Conservation (phyloP, 2,113 vertebrate species). For the Alligator sinensis region DNA sequence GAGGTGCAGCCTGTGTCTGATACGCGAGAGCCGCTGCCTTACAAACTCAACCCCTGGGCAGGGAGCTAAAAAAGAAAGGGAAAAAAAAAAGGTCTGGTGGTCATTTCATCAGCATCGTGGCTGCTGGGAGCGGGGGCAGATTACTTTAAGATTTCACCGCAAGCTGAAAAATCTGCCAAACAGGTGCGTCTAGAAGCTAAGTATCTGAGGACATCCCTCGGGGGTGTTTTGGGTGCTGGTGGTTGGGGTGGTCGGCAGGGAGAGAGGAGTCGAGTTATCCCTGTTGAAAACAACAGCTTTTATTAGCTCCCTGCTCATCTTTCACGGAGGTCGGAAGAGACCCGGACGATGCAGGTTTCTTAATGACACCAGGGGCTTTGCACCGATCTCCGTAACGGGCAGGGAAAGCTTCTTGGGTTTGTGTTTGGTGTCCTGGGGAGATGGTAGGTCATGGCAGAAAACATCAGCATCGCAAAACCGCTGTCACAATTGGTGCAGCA, state of each 20-base stretch:
- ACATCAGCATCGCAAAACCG: neutral
- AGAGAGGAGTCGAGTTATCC: neutral
- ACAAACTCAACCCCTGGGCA: neutral
- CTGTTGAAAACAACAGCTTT: neutral
- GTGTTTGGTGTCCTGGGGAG: neutral
- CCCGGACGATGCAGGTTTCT: neutral
- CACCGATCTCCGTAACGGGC: neutral
- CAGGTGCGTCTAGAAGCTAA: fast-evolving
- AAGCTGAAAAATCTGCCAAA: neutral
- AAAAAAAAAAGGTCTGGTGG: neutral
- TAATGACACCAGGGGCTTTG: too few species aligned
- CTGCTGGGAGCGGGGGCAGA: neutral
- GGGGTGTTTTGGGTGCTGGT: neutral
- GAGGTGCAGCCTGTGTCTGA: neutral
- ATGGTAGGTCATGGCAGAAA: neutral
- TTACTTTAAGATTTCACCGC: neutral
- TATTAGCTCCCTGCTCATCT: neutral
- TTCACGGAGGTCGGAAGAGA: neutral
- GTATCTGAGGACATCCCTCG: neutral
- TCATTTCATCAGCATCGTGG: neutral
- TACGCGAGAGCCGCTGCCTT: neutral
- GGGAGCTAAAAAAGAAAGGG: neutral
- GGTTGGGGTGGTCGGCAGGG: fast-evolving
- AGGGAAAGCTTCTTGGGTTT: neutral
- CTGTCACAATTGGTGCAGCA: neutral